Base-by-base conservation (phyloP, 1,140 invertebrate species). In the Lanistes nyassanus region DNA sequence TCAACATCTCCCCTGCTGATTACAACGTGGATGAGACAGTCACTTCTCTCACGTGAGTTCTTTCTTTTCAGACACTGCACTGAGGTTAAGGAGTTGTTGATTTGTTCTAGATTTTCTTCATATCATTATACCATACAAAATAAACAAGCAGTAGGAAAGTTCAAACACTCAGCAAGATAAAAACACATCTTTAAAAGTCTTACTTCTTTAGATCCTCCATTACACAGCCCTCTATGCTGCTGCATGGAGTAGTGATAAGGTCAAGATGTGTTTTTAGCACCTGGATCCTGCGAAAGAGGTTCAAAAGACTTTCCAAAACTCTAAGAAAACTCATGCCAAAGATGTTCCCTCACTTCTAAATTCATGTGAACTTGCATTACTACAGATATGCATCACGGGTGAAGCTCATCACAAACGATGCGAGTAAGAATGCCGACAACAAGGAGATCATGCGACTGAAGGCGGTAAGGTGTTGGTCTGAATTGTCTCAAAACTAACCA, bases 1-100 rank as follows among this genome's bases (percentile, higher is more conserved):
- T 92, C 64, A 92, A 91, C 81, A 87, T 92, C 53, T 91, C 90
- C 16, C 91, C 91, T 2, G 88, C 89, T 13, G 86, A 87, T 29
- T 90, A 89, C 80, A 91, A 91, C 79, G 77, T 85, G 34, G 90
- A 91, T 29, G 91, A 92, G 79, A 90, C 91, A 34, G 79, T 90
- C 42, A 88, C 88, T 23, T 91, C 90, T 26, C 85, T 91, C 39
- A 88, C 88, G 88, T 91, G 83, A 84, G 88, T 83, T 62, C 69
- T 23, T 29, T 53, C 51, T 72, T 71, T 39, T 1, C 21, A 19
- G 13, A 53, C n/a, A n/a, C n/a, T n/a, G n/a, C n/a, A n/a, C 42
- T 13, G 42, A 47, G 42, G 39, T 42, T 42, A 47, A 47, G 5
- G 19, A 13, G 9, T 47, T 47, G 2, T 2, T 2, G 42, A 16